A percentile compares a stretch with the other conserved stretches of the same genome.
Evolutionary conservation across 2,113 vertebrate species (phyloP).

Genomic region (Varanus salvator): DNA sequence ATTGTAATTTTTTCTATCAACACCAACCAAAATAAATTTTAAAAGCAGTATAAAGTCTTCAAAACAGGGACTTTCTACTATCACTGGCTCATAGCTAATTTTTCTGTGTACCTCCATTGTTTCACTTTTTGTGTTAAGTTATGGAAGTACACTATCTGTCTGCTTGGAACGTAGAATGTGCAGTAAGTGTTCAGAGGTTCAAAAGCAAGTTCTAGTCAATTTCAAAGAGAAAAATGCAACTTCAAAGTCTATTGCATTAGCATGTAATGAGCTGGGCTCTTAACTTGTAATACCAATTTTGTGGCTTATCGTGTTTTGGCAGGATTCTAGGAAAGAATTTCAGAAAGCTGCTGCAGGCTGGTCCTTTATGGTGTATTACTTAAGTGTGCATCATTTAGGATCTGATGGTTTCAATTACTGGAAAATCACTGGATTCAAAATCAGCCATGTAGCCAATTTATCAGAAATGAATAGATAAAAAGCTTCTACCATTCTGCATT

Average conservation of each 20-base stretch:
- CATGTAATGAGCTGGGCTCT: slow-evolving; percentile 32
- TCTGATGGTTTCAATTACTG: slow-evolving; percentile 1
- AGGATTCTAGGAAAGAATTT: background rate
- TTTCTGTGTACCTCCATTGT: background rate
- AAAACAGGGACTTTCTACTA: background rate
- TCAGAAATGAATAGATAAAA: slow-evolving; percentile 15
- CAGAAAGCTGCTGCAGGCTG: background rate
- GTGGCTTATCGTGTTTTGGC: slow-evolving; percentile 16
- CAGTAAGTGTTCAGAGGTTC: background rate
- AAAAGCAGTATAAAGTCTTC: background rate
- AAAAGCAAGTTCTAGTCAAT: slow-evolving; percentile 4
- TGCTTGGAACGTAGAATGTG: background rate
- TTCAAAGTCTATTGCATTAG: slow-evolving; percentile 19
- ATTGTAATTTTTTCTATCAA: background rate
- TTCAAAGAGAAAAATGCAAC: slow-evolving; percentile 17
- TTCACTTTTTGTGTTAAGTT: background rate
- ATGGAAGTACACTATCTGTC: background rate
- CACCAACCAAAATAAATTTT: background rate
- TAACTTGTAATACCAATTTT: slow-evolving; percentile 11
- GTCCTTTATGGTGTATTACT: slow-evolving; percentile 29
- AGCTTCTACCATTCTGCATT: background rate
- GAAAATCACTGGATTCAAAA: slow-evolving; percentile 31
- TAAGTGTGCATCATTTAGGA: slow-evolving; percentile 19
- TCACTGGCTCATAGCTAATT: background rate
- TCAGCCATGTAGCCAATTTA: background rate